phyloP scores from a whole-genome alignment of 2,113 vertebrate species.

The Plectropomus leopardus region DNA sequence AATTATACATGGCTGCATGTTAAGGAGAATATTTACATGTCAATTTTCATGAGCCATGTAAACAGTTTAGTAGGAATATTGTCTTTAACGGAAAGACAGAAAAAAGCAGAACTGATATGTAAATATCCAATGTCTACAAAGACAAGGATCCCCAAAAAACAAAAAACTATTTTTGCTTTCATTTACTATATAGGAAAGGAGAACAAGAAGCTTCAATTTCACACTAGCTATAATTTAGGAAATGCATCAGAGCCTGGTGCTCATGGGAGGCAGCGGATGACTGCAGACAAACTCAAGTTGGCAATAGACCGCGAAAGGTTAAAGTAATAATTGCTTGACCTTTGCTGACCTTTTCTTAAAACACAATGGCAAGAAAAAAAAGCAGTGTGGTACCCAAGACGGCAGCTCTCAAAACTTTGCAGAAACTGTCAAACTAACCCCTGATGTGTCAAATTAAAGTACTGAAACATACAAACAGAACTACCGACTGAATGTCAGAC shows the following conservation, averaged over 20 bases:
- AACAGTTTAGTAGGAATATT: too few relatives aligned
- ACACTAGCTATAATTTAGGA: background rate
- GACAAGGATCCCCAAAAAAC: background rate
- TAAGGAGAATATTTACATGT: too few relatives aligned
- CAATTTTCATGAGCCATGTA: too few relatives aligned
- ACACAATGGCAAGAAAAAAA: conserved; percentile 7
- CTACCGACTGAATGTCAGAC: background rate
- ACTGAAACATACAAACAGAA: conserved; percentile 27
- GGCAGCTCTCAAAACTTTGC: conserved; percentile 35
- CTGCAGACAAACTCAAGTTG: conserved; percentile 26
- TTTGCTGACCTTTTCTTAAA: conserved; percentile 41
- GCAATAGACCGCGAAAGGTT: conserved; percentile 39
- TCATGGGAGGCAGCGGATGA: background rate
- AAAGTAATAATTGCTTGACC: conserved; percentile 65
- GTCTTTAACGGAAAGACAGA: too few relatives aligned
- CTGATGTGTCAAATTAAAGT: conserved; percentile 12
- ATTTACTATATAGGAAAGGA: background rate
- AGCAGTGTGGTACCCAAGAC: conserved; percentile 18
- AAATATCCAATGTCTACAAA: background rate
- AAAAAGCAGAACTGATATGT: too few relatives aligned
- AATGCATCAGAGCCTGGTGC: conserved; percentile 14
- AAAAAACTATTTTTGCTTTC: background rate
- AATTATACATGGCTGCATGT: too few relatives aligned
- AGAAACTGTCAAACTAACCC: conserved; percentile 18
- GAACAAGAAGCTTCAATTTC: background rate